Evolutionary conservation across 2,888 invertebrate species (phyloP).

Genomic region (Tupiocoris notatus): DNA sequence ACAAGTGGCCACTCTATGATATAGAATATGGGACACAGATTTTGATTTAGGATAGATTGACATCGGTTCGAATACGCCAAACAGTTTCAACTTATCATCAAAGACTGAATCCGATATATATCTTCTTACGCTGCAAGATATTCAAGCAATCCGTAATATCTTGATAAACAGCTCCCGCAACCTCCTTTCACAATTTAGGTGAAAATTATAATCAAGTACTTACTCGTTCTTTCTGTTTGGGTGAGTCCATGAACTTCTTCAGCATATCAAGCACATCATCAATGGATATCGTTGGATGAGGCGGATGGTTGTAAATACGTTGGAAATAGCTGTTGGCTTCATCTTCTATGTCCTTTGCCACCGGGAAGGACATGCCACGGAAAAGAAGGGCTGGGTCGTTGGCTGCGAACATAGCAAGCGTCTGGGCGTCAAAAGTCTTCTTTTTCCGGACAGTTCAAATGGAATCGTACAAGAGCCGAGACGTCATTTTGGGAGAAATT

Average conservation of each 20-base stretch:
- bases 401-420: conserved; percentile 29
- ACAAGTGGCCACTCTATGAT: too few relatives aligned
- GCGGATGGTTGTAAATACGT: conserved; percentile 96
- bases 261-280: conserved; percentile 95
- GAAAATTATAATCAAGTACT: too few relatives aligned
- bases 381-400: conserved; percentile 64
- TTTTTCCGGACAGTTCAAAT: too few relatives aligned
- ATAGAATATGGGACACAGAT: too few relatives aligned
- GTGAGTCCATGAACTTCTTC: conserved; percentile 91
- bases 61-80: too few relatives aligned
- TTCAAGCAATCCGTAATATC: too few relatives aligned
- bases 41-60: too few relatives aligned
- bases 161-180: too few relatives aligned
- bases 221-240: conserved; percentile 75
- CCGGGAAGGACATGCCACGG: conserved; percentile 69
- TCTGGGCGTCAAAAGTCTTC: background rate
- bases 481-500: background rate
- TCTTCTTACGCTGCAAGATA: too few relatives aligned
- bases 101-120: too few relatives aligned
- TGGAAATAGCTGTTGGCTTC: conserved; percentile 99
- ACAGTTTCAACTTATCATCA: too few relatives aligned
- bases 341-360: conserved; percentile 95
- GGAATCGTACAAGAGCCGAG: background rate
- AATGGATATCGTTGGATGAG: conserved; percentile 87
- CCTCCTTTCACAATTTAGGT: too few relatives aligned